A percentile compares a stretch with the other conserved stretches of the same genome.
phyloP scores from a whole-genome alignment of 2,888 invertebrate species.

The Trypoxylon attenuatum region DNA sequence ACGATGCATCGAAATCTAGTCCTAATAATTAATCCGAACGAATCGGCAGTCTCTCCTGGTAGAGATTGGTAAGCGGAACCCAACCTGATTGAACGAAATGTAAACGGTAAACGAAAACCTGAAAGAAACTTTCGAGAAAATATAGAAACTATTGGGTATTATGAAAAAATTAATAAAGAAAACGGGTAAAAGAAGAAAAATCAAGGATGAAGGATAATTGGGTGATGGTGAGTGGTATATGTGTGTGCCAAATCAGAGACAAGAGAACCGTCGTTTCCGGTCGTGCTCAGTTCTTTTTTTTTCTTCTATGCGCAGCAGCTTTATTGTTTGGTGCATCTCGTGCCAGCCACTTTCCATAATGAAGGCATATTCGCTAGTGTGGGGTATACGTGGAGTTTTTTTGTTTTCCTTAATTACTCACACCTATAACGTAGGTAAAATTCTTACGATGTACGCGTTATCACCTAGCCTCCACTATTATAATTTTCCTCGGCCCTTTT shows the following conservation, averaged over 20 bases:
- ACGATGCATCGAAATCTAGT: too few relatives aligned
- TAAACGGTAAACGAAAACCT: slow-evolving; percentile 21
- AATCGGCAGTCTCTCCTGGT: background rate
- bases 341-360: slow-evolving; percentile 67
- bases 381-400: slow-evolving; percentile 60
- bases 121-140: slow-evolving; percentile 11
- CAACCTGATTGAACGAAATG: background rate
- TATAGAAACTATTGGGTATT: background rate
- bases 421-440: slow-evolving; percentile 61
- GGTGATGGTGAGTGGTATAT: slow-evolving; percentile 15
- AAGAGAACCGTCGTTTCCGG: slow-evolving; percentile 42
- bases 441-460: slow-evolving; percentile 61
- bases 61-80: background rate
- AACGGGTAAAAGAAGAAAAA: background rate
- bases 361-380: slow-evolving; percentile 68
- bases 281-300: slow-evolving; percentile 12
- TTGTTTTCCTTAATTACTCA: slow-evolving; percentile 56
- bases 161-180: background rate
- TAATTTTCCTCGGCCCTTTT: slow-evolving; percentile 28
- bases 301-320: slow-evolving; percentile 57
- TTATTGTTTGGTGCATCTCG: slow-evolving; percentile 70
- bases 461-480: slow-evolving; percentile 59
- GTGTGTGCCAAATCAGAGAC: slow-evolving; percentile 44
- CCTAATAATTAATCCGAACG: too few relatives aligned
- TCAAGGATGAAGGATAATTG: slow-evolving; percentile 6